Percentiles rank a stretch among this genome's conserved stretches.
phyloP scores from a whole-genome alignment of 2,888 invertebrate species.

The Melinaea menophilus region DNA sequence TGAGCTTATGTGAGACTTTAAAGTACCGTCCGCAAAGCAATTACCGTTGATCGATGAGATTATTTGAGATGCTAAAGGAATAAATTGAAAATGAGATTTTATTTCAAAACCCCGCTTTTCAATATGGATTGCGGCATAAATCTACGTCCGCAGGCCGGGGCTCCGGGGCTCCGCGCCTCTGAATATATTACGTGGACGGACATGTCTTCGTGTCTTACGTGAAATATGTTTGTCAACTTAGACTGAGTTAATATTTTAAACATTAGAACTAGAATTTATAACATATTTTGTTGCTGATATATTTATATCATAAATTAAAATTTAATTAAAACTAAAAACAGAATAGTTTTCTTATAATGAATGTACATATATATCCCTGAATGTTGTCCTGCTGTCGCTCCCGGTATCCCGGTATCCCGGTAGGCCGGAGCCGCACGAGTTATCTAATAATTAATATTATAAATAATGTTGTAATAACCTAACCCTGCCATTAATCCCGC shows the following conservation, averaged over 20 bases:
- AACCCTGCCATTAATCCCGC: constrained; percentile 48
- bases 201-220: constrained; percentile 15
- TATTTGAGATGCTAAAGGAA: constrained; percentile 41
- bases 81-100: constrained; percentile 45
- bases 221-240: no score
- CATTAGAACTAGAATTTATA: no score
- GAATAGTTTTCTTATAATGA: constrained; percentile 4
- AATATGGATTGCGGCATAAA: constrained; percentile 22
- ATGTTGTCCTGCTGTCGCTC: constrained; percentile 31
- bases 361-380: constrained; percentile 5
- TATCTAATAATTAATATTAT: constrained; percentile 77
- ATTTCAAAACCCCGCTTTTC: constrained; percentile 25
- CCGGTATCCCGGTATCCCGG: constrained; percentile 45
- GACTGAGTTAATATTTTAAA: no score
- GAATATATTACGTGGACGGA: constrained; percentile 21
- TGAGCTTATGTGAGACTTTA: constrained; percentile 75
- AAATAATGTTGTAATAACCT: constrained; percentile 70
- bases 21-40: constrained; percentile 72
- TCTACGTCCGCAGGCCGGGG: constrained; percentile 12
- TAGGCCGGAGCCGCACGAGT: constrained; percentile 54
- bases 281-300: no score
- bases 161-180: constrained; percentile 9
- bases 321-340: no score
- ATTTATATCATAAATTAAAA: no score
- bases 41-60: constrained; percentile 64